A percentile compares a stretch with the other conserved stretches of the same genome.
Conservation (phyloP, 1,140 invertebrate genomes). For the Eumeta japonica region DNA sequence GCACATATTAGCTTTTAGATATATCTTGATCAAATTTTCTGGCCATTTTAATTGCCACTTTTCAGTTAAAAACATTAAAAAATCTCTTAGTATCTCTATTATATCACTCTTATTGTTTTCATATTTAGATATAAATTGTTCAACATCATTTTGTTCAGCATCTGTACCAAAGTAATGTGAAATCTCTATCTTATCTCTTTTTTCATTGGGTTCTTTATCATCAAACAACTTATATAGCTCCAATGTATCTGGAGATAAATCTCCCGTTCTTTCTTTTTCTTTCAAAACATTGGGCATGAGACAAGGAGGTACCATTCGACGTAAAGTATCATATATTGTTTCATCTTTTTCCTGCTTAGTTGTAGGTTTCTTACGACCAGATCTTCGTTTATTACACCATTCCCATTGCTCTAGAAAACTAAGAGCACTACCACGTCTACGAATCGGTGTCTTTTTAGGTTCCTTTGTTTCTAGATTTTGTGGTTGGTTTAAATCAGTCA, state of each 20-base stretch:
- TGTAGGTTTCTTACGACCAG: conserved; percentile 59
- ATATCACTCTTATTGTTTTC: conserved; percentile 57
- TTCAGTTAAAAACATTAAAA: conserved; percentile 57
- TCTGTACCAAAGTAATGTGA: conserved; percentile 65
- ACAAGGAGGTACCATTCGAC: conserved; percentile 56
- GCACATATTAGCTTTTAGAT: conserved; percentile 61
- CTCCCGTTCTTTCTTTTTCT: conserved; percentile 40
- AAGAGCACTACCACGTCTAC: conserved; percentile 66
- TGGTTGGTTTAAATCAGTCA: conserved; percentile 15
- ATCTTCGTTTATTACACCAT: conserved; percentile 71
- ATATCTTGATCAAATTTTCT: conserved; percentile 59
- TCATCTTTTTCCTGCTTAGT: conserved; percentile 58
- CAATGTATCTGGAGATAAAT: conserved; percentile 65
- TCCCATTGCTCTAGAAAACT: conserved; percentile 70
- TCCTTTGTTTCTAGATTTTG: conserved; percentile 45
- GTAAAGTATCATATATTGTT: conserved; percentile 65
- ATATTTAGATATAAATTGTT: conserved; percentile 62
- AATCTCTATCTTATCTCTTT: conserved; percentile 17
- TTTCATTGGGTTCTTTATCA: conserved; percentile 51
- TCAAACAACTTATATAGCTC: conserved; percentile 65
- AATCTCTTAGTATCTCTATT: conserved; percentile 64
- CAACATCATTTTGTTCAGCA: conserved; percentile 64
- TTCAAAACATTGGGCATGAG: conserved; percentile 38
- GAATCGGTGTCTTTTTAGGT: conserved; percentile 58
- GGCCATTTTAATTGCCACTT: conserved; percentile 69